Conservation (phyloP, 2,113 vertebrate species). For the Mesembrinibis cayennensis region DNA sequence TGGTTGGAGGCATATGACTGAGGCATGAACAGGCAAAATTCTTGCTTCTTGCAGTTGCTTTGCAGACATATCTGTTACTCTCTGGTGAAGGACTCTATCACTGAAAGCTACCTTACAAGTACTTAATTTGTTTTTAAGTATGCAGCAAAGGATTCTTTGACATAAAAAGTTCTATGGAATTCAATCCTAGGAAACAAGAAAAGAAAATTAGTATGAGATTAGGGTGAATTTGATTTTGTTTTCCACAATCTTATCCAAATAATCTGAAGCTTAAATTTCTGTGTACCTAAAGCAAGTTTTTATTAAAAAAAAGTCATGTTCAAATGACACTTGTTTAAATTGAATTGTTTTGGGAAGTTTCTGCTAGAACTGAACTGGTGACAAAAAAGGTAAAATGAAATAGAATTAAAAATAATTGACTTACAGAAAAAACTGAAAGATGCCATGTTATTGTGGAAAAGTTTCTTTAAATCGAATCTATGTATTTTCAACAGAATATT, state of each 20-base stretch:
- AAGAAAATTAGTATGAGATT: background rate
- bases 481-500: background rate
- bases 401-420: background rate
- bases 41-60: background rate
- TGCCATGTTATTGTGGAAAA: background rate
- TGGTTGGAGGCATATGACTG: background rate
- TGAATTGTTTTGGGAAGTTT: accelerated
- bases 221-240: background rate
- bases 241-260: background rate
- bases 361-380: background rate
- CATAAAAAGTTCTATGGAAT: background rate
- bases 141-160: background rate
- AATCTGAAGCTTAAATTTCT: background rate
- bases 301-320: background rate
- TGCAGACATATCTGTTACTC: background rate
- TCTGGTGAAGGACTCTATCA: background rate
- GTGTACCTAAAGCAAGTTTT: background rate
- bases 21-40: background rate
- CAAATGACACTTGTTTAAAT: background rate
- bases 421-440: background rate
- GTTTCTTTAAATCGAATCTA: background rate
- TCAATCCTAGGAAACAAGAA: background rate
- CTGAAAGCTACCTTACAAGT: background rate
- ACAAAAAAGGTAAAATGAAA: background rate
- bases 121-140: background rate